These are phyloP conservation scores for Siphamia tubifer DNA, from an alignment of 2,113 vertebrate species.

Conservation along the genomic window DNA sequence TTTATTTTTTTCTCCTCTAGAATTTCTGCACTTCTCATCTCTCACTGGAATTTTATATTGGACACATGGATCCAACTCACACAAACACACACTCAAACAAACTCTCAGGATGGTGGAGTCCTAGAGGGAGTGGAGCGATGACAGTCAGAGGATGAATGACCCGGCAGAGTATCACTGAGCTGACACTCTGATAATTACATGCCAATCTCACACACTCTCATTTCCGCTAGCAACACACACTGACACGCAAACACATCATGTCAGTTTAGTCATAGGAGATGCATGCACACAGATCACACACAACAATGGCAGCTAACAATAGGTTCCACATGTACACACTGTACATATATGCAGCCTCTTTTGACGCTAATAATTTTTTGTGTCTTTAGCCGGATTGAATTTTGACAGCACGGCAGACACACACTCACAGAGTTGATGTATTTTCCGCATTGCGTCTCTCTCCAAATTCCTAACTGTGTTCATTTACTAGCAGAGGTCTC, in stretches of 20 bases:
- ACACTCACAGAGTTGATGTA: constrained; percentile 13
- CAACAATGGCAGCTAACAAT: neutral
- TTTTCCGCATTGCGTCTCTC: constrained; percentile 69
- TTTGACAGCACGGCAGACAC: constrained; percentile 16
- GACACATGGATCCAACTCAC: neutral
- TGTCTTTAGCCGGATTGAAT: constrained; percentile 3
- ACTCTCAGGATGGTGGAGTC: constrained; percentile 32
- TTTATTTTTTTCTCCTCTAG: neutral
- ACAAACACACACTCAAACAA: neutral
- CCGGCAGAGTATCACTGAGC: constrained; percentile 58
- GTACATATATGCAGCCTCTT: neutral
- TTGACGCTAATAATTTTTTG: neutral
- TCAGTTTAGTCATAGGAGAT: neutral
- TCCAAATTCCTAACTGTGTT: constrained; percentile 61
- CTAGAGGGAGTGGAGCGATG: constrained; percentile 42
- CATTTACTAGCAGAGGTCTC: constrained; percentile 66
- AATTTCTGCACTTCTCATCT: neutral
- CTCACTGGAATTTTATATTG: constrained; percentile 11
- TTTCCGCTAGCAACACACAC: constrained; percentile 47
- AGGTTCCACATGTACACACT: neutral
- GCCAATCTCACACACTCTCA: constrained; percentile 69
- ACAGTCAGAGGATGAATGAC: constrained; percentile 68
- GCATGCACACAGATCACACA: neutral
- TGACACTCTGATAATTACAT: constrained; percentile 75
- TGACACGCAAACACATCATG: constrained; percentile 10